phyloP scores from a whole-genome alignment of 2,888 invertebrate species.

The Patella depressa region DNA sequence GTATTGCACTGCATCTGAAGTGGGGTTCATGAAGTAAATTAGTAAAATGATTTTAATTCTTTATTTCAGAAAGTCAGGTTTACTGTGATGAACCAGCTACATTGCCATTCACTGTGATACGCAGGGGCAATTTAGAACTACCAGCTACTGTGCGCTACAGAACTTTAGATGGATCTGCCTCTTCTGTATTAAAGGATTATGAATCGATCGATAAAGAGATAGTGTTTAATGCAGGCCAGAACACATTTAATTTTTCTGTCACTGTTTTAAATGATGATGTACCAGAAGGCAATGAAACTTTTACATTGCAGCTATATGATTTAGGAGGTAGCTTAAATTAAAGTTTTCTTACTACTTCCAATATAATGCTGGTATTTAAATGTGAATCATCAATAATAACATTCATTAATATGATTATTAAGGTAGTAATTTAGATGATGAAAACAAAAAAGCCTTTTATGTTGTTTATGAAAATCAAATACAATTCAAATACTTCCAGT shows the following conservation, averaged over 20 bases:
- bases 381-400: too few relatives aligned
- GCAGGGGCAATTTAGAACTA: conserved; percentile 52
- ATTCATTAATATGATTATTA: too few relatives aligned
- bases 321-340: conserved; percentile 53
- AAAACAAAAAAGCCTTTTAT: too few relatives aligned
- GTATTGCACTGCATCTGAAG: too few relatives aligned
- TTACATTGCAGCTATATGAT: conserved; percentile 64
- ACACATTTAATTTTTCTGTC: conserved; percentile 51
- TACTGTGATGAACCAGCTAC: conserved; percentile 52
- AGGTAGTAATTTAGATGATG: too few relatives aligned
- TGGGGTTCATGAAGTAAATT: too few relatives aligned
- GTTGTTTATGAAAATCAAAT: too few relatives aligned
- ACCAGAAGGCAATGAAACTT: conserved; percentile 65
- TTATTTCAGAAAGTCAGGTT: conserved; percentile 43
- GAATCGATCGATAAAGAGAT: conserved; percentile 44
- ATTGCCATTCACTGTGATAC: conserved; percentile 47
- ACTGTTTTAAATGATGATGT: conserved; percentile 55
- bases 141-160: conserved; percentile 52
- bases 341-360: too few relatives aligned
- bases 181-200: conserved; percentile 50
- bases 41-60: too few relatives aligned
- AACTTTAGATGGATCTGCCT: conserved; percentile 64
- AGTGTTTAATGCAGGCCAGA: conserved; percentile 57
- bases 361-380: too few relatives aligned
- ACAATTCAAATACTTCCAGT: too few relatives aligned